Evolutionary conservation across 2,888 invertebrate genomes (phyloP).

Genomic region (Alloscopus bannaensis): DNA sequence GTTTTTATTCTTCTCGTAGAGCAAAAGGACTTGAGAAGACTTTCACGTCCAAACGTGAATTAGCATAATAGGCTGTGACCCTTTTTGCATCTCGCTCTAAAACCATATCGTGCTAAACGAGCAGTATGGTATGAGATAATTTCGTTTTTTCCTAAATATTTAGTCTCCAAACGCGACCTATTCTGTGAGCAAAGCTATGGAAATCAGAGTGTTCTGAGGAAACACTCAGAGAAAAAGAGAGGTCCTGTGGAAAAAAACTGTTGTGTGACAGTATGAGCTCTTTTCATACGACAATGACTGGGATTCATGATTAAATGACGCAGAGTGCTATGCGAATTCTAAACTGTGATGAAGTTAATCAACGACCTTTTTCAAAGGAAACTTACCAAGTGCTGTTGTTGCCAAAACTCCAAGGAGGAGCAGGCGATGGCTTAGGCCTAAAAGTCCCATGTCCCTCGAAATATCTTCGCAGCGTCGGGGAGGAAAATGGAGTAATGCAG

Average conservation of each 20-base stretch:
- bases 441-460: slow-evolving; percentile 36
- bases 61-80: no score
- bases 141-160: neutral
- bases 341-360: neutral
- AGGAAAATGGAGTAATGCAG: neutral
- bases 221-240: neutral
- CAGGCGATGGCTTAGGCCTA: slow-evolving; percentile 41
- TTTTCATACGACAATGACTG: neutral
- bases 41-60: slow-evolving; percentile 30
- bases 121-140: neutral
- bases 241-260: neutral
- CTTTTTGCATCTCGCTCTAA: neutral
- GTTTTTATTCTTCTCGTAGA: neutral
- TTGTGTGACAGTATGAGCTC: neutral
- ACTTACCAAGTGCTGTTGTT: slow-evolving; percentile 45
- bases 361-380: neutral
- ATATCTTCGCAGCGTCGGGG: neutral
- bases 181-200: no score
- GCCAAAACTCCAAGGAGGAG: slow-evolving; percentile 52
- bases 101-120: slow-evolving; percentile 2
- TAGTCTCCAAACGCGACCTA: no score
- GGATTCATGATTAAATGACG: neutral
- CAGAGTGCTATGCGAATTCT: neutral
- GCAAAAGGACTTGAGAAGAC: slow-evolving; percentile 3
- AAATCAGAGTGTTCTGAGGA: no score